Base-by-base conservation (phyloP, 2,113 vertebrate genomes). In the Sprattus sprattus region DNA sequence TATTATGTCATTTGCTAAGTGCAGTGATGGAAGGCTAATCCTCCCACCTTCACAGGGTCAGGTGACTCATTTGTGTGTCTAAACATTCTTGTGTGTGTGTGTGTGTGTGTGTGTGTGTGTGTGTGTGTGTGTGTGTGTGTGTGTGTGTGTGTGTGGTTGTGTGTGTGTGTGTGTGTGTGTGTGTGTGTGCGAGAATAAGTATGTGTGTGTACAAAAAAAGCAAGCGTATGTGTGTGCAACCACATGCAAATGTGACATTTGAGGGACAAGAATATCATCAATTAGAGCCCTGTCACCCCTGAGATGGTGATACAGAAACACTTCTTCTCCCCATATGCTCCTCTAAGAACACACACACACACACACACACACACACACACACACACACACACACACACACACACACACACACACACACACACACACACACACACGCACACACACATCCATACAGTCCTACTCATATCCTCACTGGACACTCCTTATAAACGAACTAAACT, bases 261-360 rank as follows among this genome's bases (percentile, higher is more conserved):
- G 28, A 39, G 67, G 9, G 15, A 75, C 67, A 75, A 1, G 15
- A 75, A 15, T 80, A 45, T 46, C 57, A 45, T 45, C 85, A 87
- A 89, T 92, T 85, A 89, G 49, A 88, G n/a, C 75, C 81, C 86
- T 91, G 88, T 88, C 88, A 92, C 89, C 83, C 71, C 86, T 39
- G 57, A 85, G 82, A 86, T 81, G 46, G 78, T 45, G 50, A 89
- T 85, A 47, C 84, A 83, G 46, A 84, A 87, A 52, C 39, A 39
- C 81, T 81, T 54, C 22, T 46, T 87, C 80, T 44, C 28, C 28
- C 67, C 28, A 75, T 75, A 3, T 39, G 28, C 13, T 32, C 13
- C 28, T 39, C 28, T 39, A 13, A 15, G 10, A n/a, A n/a, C n/a
- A n/a, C n/a, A n/a, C n/a, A n/a, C n/a, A n/a, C n/a, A n/a, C n/a